A percentile compares a stretch with the other conserved stretches of the same genome.
Conservation (phyloP, 1,140 invertebrate genomes). For the Diabrotica undecimpunctata region DNA sequence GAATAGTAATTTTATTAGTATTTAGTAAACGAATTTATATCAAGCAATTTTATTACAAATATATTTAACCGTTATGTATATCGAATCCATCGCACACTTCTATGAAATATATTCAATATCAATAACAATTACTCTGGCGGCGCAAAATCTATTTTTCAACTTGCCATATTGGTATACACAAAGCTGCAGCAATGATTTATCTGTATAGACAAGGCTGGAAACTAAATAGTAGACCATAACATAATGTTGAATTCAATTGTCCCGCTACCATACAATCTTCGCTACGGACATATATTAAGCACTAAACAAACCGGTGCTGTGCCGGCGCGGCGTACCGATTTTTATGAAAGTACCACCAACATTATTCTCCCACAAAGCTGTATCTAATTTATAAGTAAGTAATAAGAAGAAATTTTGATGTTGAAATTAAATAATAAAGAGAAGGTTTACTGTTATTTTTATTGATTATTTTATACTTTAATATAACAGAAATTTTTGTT, state of each 20-base stretch:
- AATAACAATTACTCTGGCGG: conserved; percentile 13
- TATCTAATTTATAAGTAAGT: not conserved
- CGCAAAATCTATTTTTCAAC: conserved; percentile 10
- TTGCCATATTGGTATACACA: conserved; percentile 13
- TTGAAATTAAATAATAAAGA: too few relatives aligned
- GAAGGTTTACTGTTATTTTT: too few relatives aligned
- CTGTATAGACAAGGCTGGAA: conserved; percentile 11
- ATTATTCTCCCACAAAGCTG: not conserved
- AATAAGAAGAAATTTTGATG: too few relatives aligned
- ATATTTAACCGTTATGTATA: too few relatives aligned
- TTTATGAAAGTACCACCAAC: not conserved
- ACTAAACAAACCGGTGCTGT: not conserved
- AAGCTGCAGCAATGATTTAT: conserved; percentile 10
- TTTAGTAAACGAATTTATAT: too few relatives aligned
- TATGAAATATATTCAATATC: conserved; percentile 17
- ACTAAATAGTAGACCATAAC: conserved; percentile 14
- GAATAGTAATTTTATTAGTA: too few relatives aligned
- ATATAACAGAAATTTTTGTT: too few relatives aligned
- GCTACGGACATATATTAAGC: not conserved
- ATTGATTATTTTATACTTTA: too few relatives aligned
- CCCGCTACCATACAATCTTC: conserved; percentile 8
- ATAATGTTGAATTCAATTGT: conserved; percentile 14
- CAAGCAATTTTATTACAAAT: too few relatives aligned
- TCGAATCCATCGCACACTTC: conserved; percentile 4
- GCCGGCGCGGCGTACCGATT: not conserved